These are phyloP conservation scores for Caenorhabditis japonica DNA, from an alignment of 2,888 invertebrate genomes.

Conservation along the genomic window DNA sequence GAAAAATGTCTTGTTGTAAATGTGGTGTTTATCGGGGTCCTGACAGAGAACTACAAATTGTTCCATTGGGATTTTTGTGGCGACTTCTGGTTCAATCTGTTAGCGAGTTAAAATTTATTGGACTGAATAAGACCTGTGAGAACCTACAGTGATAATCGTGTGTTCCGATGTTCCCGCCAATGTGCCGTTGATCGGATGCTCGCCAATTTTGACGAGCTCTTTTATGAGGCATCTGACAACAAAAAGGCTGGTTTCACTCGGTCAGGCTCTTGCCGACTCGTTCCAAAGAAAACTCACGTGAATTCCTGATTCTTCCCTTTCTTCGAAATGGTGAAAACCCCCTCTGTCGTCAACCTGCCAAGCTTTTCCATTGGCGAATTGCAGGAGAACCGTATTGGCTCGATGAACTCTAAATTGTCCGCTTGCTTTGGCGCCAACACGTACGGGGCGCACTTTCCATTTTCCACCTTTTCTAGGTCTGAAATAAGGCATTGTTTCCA, in stretches of 20 bases:
- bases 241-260: too few species aligned
- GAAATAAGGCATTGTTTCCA: background rate
- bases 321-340: constrained; percentile 13
- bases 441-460: constrained; percentile 8
- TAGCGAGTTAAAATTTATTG: background rate
- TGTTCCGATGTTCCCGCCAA: background rate
- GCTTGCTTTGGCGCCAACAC: constrained; percentile 8
- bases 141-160: constrained; percentile 7
- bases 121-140: background rate
- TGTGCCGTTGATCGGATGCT: constrained; percentile 15
- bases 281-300: background rate
- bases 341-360: constrained; percentile 9
- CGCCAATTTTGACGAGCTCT: constrained; percentile 2
- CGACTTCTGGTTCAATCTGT: constrained; percentile 24
- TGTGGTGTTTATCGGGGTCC: constrained; percentile 16
- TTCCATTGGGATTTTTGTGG: constrained; percentile 13
- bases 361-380: constrained; percentile 24
- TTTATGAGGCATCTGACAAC: constrained; percentile 19
- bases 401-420: constrained; percentile 4
- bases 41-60: constrained; percentile 27
- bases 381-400: constrained; percentile 24
- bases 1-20: constrained; percentile 32
- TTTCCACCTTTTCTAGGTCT: constrained; percentile 16
- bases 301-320: background rate
- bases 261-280: too few species aligned